phyloP scores from a whole-genome alignment of 2,113 vertebrate species.

The Mus musculus region GRCm39 chr4:57474501-57475000 shows the following conservation, averaged over 20 bases:
- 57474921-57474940: background rate
- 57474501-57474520: slow-evolving; percentile 2
- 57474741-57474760: slow-evolving; percentile 28
- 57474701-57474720: background rate
- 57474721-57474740: background rate
- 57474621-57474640: background rate
- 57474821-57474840: slow-evolving; percentile 3
- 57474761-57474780: background rate
- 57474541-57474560: background rate
- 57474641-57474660: background rate
- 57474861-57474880: background rate
- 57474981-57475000: background rate
- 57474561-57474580: background rate
- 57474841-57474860: background rate
- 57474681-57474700: background rate
- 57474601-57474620: background rate
- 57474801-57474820: background rate
- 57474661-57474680: background rate
- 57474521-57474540: background rate
- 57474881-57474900: background rate
- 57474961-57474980: background rate
- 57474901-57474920: background rate
- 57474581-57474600: slow-evolving; percentile 28
- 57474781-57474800: background rate
- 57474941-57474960: background rate